phyloP scores from a whole-genome alignment of 1,140 invertebrate genomes.

The Drosophila navojoa region DNA sequence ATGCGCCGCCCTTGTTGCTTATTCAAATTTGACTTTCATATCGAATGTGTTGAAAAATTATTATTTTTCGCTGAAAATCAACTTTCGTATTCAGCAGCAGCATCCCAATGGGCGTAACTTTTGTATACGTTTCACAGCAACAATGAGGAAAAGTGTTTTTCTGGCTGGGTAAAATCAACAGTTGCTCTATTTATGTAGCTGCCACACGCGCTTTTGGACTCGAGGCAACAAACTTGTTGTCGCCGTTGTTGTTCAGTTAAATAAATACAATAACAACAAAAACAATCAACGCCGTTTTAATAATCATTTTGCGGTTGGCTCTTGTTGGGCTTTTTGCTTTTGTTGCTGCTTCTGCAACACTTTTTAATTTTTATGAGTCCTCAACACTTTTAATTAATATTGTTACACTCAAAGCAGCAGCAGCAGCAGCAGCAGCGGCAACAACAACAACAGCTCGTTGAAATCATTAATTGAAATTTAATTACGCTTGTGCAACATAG shows the following conservation, averaged over 20 bases:
- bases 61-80: not conserved
- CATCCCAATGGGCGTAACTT: slow-evolving; percentile 38
- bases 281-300: slow-evolving; percentile 49
- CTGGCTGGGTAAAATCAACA: slow-evolving; percentile 8
- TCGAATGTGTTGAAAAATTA: too few species aligned
- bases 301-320: slow-evolving; percentile 60
- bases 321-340: slow-evolving; percentile 19
- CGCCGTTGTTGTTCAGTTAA: slow-evolving; percentile 31
- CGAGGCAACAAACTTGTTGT: slow-evolving; percentile 10
- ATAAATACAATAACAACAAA: not conserved
- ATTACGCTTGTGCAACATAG: slow-evolving; percentile 52
- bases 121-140: slow-evolving; percentile 51
- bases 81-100: slow-evolving; percentile 51
- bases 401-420: slow-evolving; percentile 39
- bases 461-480: slow-evolving; percentile 79
- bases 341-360: slow-evolving; percentile 41
- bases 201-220: slow-evolving; percentile 34
- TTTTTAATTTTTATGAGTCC: slow-evolving; percentile 44
- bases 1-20: not conserved
- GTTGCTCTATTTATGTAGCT: slow-evolving; percentile 24
- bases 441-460: slow-evolving; percentile 36
- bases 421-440: not conserved
- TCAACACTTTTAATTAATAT: slow-evolving; percentile 78
- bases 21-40: not conserved
- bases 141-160: slow-evolving; percentile 12